A percentile compares a stretch with the other conserved stretches of the same genome.
Conservation (phyloP, 53 echinoderm and acorn worm genomes). For the Stichopus horrens region DNA sequence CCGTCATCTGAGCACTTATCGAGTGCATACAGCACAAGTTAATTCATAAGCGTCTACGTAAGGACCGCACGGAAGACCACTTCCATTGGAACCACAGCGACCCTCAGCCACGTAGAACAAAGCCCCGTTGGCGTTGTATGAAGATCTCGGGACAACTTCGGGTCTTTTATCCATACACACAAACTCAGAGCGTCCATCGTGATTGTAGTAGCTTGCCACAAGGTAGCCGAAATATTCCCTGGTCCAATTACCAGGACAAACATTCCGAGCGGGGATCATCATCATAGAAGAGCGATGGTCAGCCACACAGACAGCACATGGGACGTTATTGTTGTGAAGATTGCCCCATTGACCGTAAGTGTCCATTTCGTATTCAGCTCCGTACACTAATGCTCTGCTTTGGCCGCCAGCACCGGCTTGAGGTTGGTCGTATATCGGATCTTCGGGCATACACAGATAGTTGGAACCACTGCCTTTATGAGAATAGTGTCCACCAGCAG, state of each 20-base stretch:
- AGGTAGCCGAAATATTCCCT: too few relatives aligned
- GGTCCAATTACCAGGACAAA: too few relatives aligned
- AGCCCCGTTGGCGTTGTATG: constrained; percentile 43
- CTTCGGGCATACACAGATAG: constrained; percentile 48
- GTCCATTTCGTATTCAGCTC: constrained; percentile 49
- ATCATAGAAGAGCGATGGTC: constrained; percentile 27
- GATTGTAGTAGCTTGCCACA: constrained; percentile 25
- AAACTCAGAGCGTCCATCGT: constrained; percentile 39
- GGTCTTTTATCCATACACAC: constrained; percentile 52
- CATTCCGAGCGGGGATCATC: too few relatives aligned
- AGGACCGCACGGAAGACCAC: too few relatives aligned
- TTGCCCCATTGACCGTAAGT: neutral
- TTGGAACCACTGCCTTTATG: constrained; percentile 51
- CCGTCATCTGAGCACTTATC: too few relatives aligned
- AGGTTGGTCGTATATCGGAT: constrained; percentile 46
- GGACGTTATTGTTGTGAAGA: constrained; percentile 43
- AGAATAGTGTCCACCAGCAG: constrained; percentile 40
- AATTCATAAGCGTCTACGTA: too few relatives aligned
- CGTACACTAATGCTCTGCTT: constrained; percentile 39
- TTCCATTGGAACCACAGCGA: constrained; percentile 46
- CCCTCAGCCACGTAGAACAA: constrained; percentile 51
- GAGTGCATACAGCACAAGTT: too few relatives aligned
- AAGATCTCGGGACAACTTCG: constrained; percentile 36
- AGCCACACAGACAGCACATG: constrained; percentile 56
- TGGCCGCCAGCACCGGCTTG: neutral